These are phyloP conservation scores for Rhopilema esculentum DNA, from an alignment of 30 jellyfish, hydroid and myxozoan species.

Conservation along the genomic window DNA sequence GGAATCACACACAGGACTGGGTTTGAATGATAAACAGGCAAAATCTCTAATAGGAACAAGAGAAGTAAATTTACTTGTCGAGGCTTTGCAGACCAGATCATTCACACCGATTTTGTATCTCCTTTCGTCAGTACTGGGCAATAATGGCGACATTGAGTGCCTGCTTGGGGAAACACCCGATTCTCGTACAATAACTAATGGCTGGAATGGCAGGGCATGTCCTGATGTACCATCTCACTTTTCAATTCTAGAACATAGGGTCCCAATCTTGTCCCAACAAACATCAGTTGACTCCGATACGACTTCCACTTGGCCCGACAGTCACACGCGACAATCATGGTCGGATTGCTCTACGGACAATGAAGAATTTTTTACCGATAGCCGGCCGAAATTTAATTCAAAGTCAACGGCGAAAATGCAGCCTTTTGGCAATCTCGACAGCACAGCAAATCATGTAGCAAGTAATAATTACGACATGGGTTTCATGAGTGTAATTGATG, in stretches of 20 bases:
- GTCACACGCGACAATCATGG: constrained; percentile 19
- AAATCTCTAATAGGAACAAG: background rate
- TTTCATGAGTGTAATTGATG: constrained; percentile 26
- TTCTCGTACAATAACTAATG: background rate
- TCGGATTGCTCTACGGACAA: background rate
- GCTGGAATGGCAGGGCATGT: background rate
- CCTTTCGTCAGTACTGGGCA: constrained; percentile 16
- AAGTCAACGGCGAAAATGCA: background rate
- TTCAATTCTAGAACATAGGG: background rate
- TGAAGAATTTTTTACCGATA: background rate
- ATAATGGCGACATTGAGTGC: constrained; percentile 1
- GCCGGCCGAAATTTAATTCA: no score
- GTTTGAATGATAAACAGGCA: background rate
- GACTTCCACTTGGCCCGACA: constrained; percentile 47
- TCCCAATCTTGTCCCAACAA: constrained; percentile 33
- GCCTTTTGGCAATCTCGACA: background rate
- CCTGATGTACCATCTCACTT: constrained; percentile 1
- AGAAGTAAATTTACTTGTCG: constrained; percentile 34
- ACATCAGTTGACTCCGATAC: constrained; percentile 58
- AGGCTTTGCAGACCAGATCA: constrained; percentile 62
- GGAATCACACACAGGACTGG: background rate
- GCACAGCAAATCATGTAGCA: background rate
- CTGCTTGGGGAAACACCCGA: constrained; percentile 8
- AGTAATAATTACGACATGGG: background rate
- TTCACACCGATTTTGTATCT: constrained; percentile 42